Conservation (phyloP, 2,888 invertebrate species). For the Aphidius colemani region DNA sequence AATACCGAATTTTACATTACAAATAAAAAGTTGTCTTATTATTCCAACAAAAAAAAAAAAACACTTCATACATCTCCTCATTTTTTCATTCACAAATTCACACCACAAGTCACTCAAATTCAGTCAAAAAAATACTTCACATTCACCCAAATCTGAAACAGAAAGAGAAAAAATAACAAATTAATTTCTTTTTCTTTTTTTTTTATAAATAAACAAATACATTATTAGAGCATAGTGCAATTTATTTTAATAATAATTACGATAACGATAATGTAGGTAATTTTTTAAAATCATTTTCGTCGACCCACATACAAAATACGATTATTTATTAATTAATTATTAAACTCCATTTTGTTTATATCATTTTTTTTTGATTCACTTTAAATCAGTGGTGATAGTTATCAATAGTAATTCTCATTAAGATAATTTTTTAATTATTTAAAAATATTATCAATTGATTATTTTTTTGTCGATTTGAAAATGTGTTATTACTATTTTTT, state of each 20-base stretch:
- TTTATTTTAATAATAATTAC: constrained; percentile 51
- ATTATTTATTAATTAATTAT: constrained; percentile 27
- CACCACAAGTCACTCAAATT: not conserved
- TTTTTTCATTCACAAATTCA: constrained; percentile 13
- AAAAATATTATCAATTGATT: constrained; percentile 1
- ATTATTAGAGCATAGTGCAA: constrained; percentile 54
- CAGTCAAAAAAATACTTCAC: constrained; percentile 19
- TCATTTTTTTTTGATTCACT: constrained; percentile 45
- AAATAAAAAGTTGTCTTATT: no score
- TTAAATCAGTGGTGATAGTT: constrained; percentile 32
- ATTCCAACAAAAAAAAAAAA: no score
- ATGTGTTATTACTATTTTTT: not conserved
- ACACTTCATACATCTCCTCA: no score
- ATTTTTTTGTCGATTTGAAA: not conserved
- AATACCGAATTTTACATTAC: no score
- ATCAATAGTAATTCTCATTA: constrained; percentile 1
- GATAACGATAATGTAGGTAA: constrained; percentile 41
- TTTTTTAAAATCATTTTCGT: constrained; percentile 30
- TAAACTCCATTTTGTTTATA: constrained; percentile 19
- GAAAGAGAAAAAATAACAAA: constrained; percentile 30
- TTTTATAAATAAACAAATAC: constrained; percentile 33
- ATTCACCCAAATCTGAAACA: constrained; percentile 39
- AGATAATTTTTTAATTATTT: not conserved
- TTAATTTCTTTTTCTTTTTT: not conserved
- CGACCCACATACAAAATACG: constrained; percentile 50